Conservation (phyloP, 2,888 invertebrate species). For the Eupithecia dodoneata region DNA sequence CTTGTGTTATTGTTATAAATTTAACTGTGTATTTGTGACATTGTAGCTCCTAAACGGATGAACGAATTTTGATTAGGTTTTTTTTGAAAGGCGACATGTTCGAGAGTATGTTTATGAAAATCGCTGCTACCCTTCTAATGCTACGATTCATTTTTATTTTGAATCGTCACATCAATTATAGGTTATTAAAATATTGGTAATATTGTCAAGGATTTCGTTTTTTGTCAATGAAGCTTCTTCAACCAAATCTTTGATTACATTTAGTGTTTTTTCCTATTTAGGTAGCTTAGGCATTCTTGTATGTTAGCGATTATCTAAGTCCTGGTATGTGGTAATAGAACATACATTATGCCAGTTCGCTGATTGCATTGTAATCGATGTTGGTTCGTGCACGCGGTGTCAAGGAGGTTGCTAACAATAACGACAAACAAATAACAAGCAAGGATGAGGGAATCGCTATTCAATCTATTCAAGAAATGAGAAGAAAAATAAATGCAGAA, state of each 20-base stretch:
- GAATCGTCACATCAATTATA: no score
- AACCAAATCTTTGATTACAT: not conserved
- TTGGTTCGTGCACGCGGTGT: conserved; percentile 10
- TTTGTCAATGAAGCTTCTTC: not conserved
- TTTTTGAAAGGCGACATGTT: not conserved
- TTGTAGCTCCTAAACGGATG: no score
- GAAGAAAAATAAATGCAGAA: no score
- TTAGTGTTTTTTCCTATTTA: not conserved
- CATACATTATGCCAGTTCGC: conserved; percentile 2
- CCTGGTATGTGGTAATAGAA: conserved; percentile 3
- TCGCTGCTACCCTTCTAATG: not conserved
- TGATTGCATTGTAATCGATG: conserved; percentile 19
- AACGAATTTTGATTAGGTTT: not conserved
- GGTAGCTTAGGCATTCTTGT: not conserved
- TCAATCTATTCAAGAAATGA: no score
- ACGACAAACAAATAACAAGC: conserved; percentile 10
- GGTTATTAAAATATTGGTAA: not conserved
- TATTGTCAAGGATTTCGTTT: not conserved
- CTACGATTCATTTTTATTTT: not conserved
- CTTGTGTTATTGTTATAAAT: not conserved
- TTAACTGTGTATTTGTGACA: not conserved
- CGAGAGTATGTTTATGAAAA: not conserved
- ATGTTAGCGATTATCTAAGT: conserved; percentile 13
- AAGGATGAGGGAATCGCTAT: not conserved
- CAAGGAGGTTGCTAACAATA: not conserved